Conservation (phyloP, 2,797 vertebrate species). For the Enteromius mattozi region DNA sequence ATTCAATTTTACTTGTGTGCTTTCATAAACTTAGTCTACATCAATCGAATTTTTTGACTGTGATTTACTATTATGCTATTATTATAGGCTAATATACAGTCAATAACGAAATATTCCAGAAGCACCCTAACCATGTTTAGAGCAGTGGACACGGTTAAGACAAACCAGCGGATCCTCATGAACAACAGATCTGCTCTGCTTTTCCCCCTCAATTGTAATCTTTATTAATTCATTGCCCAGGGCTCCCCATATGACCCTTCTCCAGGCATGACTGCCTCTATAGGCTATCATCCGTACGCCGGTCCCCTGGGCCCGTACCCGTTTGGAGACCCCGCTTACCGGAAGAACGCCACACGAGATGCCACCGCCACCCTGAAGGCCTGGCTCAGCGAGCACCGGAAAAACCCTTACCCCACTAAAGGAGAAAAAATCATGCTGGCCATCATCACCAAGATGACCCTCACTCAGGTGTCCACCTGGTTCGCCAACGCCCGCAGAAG, state of each 20-base stretch:
- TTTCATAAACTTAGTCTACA: neutral
- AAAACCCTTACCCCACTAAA: conserved; percentile 85
- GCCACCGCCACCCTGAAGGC: conserved; percentile 90
- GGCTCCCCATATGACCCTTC: conserved; percentile 87
- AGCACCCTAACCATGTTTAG: neutral
- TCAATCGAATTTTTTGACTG: neutral
- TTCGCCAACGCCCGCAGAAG: conserved; percentile 85
- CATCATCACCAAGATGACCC: conserved; percentile 86
- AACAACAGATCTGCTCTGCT: neutral
- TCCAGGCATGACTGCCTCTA: conserved; percentile 83
- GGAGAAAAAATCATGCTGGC: conserved; percentile 87
- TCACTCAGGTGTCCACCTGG: conserved; percentile 87
- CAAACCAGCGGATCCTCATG: neutral
- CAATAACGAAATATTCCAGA: neutral
- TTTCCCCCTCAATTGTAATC: conserved; percentile 5
- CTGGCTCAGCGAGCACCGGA: conserved; percentile 86
- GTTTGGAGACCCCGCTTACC: conserved; percentile 90
- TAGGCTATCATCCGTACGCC: conserved; percentile 90
- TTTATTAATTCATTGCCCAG: conserved; percentile 70
- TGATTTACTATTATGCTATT: neutral
- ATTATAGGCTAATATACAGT: neutral
- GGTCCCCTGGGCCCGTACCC: conserved; percentile 87
- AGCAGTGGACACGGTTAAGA: neutral
- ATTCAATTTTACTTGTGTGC: neutral
- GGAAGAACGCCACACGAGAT: conserved; percentile 92